Evolutionary conservation across 2,888 invertebrate species (phyloP), one percentile per base, ranked within the genome.

Genomic region (Phlogophora meticulosa): DNA sequence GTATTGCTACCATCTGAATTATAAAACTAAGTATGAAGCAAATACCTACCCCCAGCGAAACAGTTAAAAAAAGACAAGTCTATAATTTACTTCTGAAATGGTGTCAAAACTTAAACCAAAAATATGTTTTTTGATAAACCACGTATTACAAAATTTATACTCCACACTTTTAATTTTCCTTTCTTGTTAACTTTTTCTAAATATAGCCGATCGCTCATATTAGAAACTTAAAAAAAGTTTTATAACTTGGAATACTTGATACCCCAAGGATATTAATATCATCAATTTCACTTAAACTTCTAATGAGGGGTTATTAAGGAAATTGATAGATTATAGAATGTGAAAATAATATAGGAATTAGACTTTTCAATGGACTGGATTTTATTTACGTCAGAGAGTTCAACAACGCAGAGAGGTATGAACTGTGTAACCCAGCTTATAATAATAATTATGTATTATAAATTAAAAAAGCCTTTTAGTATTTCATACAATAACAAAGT

Each of bases 241-340:
- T 78, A 28, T 36, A 64, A 84, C 78, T 85, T 86, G 24, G 46
- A 76, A 72, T 62, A 72, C 81, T 76, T 83, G 71, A 79, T 78
- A 65, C 87, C 79, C 84, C 28, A 32, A 77, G 79, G 87, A 84
- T 76, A 81, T 71, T 82, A 28, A 60, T 10, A 48, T 43, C 86
- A 88, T 91, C 89, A 89, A 88, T 90, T 85, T 87, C 60, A 89
- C 84, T 90, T 72, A 82, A 85, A 86, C 72, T 86, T 87, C 17
- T 70, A 60, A 72, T 65, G 70, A 80, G 55, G 49, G 17, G 42
- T 52, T 81, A 69, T 48, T 69, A 60, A 53, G 49, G 48, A 69
- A 64, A 65, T 67, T 64, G 15, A 53, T 62, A 51, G 17, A 40
- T 46, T 43, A 43, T 45, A n/a, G 15, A 49, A 42, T 11, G 32